phyloP scores from a whole-genome alignment of 2,797 vertebrate species.

The Gymnothorax reevesii region DNA sequence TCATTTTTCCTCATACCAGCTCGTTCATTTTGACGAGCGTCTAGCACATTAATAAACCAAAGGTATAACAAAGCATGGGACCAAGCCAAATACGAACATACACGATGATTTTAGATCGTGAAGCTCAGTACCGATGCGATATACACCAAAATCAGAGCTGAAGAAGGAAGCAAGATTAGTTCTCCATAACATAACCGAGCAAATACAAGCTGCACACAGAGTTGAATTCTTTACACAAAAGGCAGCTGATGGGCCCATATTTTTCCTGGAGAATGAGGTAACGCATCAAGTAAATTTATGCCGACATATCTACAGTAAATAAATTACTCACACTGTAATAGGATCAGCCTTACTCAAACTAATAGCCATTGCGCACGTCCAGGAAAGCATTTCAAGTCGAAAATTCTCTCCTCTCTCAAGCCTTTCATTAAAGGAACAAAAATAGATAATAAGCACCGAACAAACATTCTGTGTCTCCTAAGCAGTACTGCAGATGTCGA shows the following conservation, averaged over 20 bases:
- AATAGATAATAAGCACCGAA: neutral
- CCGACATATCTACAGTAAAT: neutral
- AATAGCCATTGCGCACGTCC: neutral
- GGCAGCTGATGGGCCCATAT: neutral
- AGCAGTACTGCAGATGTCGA: neutral
- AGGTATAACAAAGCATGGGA: neutral
- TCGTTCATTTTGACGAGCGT: neutral
- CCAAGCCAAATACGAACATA: neutral
- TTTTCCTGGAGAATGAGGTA: neutral
- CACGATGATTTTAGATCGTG: neutral
- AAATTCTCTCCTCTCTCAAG: neutral
- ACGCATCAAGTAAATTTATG: neutral
- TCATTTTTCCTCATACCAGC: neutral
- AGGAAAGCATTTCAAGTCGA: neutral
- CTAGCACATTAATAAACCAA: neutral
- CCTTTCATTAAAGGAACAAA: neutral
- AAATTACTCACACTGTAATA: neutral
- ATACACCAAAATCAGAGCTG: neutral
- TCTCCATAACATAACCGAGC: neutral
- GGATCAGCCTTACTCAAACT: neutral
- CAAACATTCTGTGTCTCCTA: neutral
- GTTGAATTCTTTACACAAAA: neutral
- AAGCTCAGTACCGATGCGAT: neutral
- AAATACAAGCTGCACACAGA: neutral
- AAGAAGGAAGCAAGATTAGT: neutral